phyloP scores from a whole-genome alignment of 64 coral and sea anemone genomes.

The Platygyra sinensis region DNA sequence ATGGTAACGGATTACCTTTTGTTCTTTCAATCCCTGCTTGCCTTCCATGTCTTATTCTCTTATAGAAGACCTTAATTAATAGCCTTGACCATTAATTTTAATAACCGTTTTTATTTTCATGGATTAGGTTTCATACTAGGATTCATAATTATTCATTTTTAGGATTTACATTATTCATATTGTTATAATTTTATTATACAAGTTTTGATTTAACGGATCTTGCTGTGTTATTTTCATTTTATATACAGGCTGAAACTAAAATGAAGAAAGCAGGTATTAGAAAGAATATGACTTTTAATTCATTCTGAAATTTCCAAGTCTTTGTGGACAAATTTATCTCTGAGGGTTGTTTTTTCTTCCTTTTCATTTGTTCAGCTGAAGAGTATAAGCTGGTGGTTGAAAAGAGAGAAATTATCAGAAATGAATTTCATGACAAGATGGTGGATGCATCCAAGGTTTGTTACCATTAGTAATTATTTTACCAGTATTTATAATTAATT shows the following conservation, averaged over 20 bases:
- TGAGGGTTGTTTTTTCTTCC: not conserved
- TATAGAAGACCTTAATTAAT: no score
- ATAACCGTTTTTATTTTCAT: no score
- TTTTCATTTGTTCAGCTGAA: constrained; percentile 64
- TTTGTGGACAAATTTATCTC: not conserved
- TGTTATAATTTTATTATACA: not conserved
- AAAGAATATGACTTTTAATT: no score
- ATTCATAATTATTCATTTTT: no score
- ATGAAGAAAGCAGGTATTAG: constrained; percentile 89
- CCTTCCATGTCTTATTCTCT: no score
- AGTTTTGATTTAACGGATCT: not conserved
- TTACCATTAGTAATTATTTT: not conserved
- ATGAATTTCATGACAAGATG: constrained; percentile 98
- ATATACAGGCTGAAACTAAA: constrained; percentile 77
- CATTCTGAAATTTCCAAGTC: no score
- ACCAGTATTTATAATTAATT: not conserved
- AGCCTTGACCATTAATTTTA: no score
- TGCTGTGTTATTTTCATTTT: not conserved
- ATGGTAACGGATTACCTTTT: no score
- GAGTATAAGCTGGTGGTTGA: constrained; percentile 92
- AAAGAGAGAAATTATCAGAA: constrained; percentile 91
- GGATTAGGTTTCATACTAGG: no score
- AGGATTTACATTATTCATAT: no score
- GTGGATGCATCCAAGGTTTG: constrained; percentile 81
- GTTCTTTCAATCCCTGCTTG: no score